phyloP scores from a whole-genome alignment of 2,113 vertebrate species.

The Hypomesus transpacificus region DNA sequence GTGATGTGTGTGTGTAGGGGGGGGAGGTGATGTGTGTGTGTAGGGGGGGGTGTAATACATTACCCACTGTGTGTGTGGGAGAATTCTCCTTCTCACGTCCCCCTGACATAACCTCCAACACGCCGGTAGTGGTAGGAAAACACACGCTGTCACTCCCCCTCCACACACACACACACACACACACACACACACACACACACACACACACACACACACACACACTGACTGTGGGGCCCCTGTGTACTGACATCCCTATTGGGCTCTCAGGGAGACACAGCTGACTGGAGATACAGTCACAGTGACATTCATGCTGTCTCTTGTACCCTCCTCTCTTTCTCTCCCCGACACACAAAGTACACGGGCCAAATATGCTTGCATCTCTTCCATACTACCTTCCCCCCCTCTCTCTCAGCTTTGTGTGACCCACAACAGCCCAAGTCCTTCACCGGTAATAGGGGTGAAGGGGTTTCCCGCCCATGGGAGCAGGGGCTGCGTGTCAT shows the following conservation, averaged over 20 bases:
- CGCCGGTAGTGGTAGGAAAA: background rate
- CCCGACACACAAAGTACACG: background rate
- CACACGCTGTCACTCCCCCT: background rate
- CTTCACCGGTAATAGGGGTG: background rate
- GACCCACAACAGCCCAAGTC: background rate
- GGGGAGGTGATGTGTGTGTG: slow-evolving; percentile 7
- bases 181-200: slow-evolving; percentile 18
- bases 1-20: too few species aligned
- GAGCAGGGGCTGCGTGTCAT: slow-evolving; percentile 32
- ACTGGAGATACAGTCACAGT: background rate
- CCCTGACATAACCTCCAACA: slow-evolving; percentile 39
- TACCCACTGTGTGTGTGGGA: slow-evolving; percentile 50
- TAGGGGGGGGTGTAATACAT: slow-evolving; percentile 44
- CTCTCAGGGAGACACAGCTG: slow-evolving; percentile 44
- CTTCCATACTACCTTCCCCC: background rate
- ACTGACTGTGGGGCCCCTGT: slow-evolving; percentile 37
- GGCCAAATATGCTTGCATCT: background rate
- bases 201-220: slow-evolving; percentile 28
- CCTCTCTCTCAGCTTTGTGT: slow-evolving; percentile 3
- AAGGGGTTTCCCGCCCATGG: too few species aligned
- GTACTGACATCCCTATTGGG: slow-evolving; percentile 41
- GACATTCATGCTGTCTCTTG: slow-evolving; percentile 7
- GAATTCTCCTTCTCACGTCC: slow-evolving; percentile 52
- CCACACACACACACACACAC: slow-evolving; percentile 27
- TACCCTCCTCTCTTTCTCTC: slow-evolving; percentile 17